phyloP scores from a whole-genome alignment of 1,140 invertebrate species.

The Cyrtorhinus lividipennis region DNA sequence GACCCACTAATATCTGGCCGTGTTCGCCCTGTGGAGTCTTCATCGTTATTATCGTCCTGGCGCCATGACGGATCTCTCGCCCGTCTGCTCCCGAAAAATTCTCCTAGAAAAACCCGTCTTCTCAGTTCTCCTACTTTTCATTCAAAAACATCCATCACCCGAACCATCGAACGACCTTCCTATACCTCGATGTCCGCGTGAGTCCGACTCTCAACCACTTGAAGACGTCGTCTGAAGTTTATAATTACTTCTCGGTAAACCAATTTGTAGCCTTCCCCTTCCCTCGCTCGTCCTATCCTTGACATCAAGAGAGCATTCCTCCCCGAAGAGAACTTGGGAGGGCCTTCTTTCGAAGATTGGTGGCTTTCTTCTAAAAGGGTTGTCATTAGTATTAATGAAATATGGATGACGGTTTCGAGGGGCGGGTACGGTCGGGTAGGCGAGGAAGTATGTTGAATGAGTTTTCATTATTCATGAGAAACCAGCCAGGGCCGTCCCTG shows the following conservation, averaged over 20 bases:
- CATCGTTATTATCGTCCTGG: background rate
- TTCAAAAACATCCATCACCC: background rate
- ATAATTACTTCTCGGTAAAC: background rate
- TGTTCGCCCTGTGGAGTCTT: too few relatives aligned
- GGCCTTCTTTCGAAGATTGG: conserved; percentile 1
- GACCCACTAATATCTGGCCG: too few relatives aligned
- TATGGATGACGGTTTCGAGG: background rate
- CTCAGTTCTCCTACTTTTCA: background rate
- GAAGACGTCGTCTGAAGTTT: background rate
- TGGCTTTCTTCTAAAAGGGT: conserved; percentile 6
- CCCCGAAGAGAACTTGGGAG: background rate
- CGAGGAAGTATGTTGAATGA: background rate
- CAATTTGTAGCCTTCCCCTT: background rate
- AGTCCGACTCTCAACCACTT: too few relatives aligned
- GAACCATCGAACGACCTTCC: background rate
- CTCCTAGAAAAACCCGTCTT: background rate
- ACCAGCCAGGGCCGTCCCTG: background rate
- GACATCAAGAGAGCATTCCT: background rate
- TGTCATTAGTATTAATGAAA: conserved; percentile 8
- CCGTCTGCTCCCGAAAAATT: conserved; percentile 4
- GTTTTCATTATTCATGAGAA: conserved; percentile 10
- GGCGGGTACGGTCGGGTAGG: background rate
- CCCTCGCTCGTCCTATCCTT: background rate
- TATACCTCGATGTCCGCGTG: background rate
- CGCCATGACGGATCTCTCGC: background rate